phyloP scores from a whole-genome alignment of 2,113 vertebrate species.

The Rhabdornis inornatus region DNA sequence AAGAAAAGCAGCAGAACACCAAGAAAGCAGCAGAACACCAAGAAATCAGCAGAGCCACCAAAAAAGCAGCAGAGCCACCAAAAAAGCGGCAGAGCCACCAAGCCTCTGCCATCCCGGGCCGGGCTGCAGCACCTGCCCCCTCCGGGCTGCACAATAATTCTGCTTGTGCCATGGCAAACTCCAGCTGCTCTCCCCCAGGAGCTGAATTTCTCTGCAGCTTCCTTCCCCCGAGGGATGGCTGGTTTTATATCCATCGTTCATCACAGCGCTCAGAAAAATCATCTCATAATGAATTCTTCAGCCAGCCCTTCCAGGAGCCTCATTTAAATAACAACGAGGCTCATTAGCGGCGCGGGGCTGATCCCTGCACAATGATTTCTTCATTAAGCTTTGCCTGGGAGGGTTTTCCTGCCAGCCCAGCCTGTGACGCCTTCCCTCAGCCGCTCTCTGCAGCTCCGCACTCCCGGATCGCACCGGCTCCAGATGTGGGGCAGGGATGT shows the following conservation, averaged over 20 bases:
- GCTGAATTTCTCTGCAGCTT: background rate
- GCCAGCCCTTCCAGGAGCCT: background rate
- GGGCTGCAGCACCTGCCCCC: background rate
- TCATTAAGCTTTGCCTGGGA: background rate
- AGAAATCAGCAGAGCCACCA: background rate
- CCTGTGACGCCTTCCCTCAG: background rate
- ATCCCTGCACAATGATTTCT: background rate
- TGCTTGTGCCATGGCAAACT: background rate
- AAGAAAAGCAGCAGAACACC: no score
- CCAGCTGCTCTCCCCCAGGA: background rate
- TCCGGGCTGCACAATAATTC: background rate
- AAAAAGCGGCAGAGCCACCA: background rate
- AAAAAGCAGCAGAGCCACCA: background rate
- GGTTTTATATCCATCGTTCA: background rate
- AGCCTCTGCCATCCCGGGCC: background rate
- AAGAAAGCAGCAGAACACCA: background rate
- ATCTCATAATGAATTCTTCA: background rate
- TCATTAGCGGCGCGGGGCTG: background rate
- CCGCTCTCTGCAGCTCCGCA: background rate
- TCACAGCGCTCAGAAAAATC: background rate
- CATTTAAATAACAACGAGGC: conserved; percentile 11
- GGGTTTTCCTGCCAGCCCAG: background rate
- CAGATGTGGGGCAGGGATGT: background rate
- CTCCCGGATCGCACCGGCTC: accelerated
- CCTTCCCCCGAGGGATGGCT: background rate